Evolutionary conservation across 1,140 invertebrate species (phyloP), one percentile per base, ranked within the genome.

Genomic region (Cryptotermes secundus): DNA sequence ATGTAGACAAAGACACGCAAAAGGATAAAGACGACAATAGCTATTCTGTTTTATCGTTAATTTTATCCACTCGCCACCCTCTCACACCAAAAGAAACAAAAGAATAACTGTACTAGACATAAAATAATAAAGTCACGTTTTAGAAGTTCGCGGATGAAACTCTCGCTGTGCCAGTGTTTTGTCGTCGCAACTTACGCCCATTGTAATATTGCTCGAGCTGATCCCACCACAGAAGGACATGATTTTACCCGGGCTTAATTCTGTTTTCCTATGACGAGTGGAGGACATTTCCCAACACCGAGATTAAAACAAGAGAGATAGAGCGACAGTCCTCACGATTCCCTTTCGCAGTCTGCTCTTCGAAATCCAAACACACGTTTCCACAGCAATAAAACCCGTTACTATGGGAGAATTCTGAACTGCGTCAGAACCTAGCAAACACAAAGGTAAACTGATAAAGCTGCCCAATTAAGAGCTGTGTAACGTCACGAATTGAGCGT

Each of bases 221-320:
- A 3, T 72, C 26, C 59, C 59, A n/a, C 59, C 26, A 14, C 59
- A 72, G n/a, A 31, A n/a, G 59, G 59, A 72, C 59, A n/a, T 72
- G 59, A 72, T 72, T 72, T 72, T 72, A 72, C 7, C 59, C 59
- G 59, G 59, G 59, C 31, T 72, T 72, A 72, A 72, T 72, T 72
- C 59, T 72, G 59, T 31, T 72, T 72, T 72, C 9, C 59, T 72
- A 72, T 72, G 59, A 72, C 9, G 59, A 72, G 59, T 31, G 59
- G 59, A 31, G 59, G 59, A 72, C 59, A 72, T 31, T 31, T n/a
- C 59, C 59, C 59, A 72, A 72, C 59, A 31, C 59, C 59, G 59
- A 72, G 59, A 72, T 72, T 72, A 72, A 72, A 72, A 72, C 59
- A n/a, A 72, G 59, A 72, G 59, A 72, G 59, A 31, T 26, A 14